A percentile compares a stretch with the other conserved stretches of the same genome.
Evolutionary conservation across 1,140 invertebrate species (phyloP).

Genomic region (Zaprionus kolodkinae): DNA sequence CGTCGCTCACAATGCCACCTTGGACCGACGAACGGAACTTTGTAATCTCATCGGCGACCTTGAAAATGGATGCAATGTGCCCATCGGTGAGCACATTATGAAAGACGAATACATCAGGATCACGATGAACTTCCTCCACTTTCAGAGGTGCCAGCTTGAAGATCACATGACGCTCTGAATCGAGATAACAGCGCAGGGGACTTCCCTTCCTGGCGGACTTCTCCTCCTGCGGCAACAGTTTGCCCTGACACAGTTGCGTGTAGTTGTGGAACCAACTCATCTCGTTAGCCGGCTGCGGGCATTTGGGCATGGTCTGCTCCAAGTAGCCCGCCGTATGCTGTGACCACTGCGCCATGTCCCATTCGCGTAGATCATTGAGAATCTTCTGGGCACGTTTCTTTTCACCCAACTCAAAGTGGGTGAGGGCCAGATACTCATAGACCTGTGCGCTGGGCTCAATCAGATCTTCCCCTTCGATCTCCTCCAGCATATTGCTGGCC

Average conservation of each 20-base stretch:
- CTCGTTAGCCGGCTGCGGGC: background rate
- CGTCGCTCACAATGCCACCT: constrained; percentile 90
- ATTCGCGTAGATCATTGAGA: constrained; percentile 33
- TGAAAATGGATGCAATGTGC: constrained; percentile 93
- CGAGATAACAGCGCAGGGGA: constrained; percentile 90
- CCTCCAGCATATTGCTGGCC: constrained; percentile 30
- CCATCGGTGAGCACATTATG: constrained; percentile 93
- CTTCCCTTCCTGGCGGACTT: background rate
- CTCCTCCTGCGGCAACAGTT: constrained; percentile 15
- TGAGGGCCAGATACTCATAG: constrained; percentile 61
- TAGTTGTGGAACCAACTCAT: constrained; percentile 51
- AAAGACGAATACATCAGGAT: constrained; percentile 94
- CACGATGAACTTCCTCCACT: constrained; percentile 93
- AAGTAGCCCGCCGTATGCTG: constrained; percentile 44
- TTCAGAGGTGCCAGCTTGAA: constrained; percentile 94
- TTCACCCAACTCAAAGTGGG: constrained; percentile 59
- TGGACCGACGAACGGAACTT: constrained; percentile 90
- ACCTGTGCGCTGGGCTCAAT: constrained; percentile 25
- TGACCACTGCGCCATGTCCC: constrained; percentile 14
- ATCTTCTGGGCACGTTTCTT: constrained; percentile 8
- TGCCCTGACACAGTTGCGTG: constrained; percentile 62
- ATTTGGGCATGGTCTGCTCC: constrained; percentile 19
- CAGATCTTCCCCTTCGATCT: background rate
- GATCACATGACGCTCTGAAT: constrained; percentile 88
- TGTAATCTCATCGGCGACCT: constrained; percentile 90